Percentiles rank a stretch among this genome's conserved stretches.
phyloP scores from a whole-genome alignment of 2,113 vertebrate genomes.

The chimpanzee (Pan troglodytes) region NHGRI_mPanTro3-v2.1_pri NC_072412.2:37929001-37929500 shows the following conservation, averaged over 20 bases:
- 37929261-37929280: not conserved
- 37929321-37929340: not conserved
- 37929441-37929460: not conserved
- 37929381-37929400: not conserved
- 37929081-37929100: not conserved
- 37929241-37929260: not conserved
- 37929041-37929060: not conserved
- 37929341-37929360: not conserved
- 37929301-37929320: not conserved
- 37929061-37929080: not conserved
- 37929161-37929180: not conserved
- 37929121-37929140: not conserved
- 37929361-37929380: not conserved
- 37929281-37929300: not conserved
- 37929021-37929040: not conserved
- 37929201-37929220: not conserved
- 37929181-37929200: not conserved
- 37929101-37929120: not conserved
- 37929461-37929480: not conserved
- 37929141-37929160: not conserved
- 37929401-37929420: not conserved
- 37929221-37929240: not conserved
- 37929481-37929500: not conserved
- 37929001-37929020: not conserved
- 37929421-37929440: not conserved